Percentiles rank a stretch among this genome's conserved stretches.
phyloP scores from a whole-genome alignment of 2,113 vertebrate species.

The Cheirogaleus medius region DNA sequence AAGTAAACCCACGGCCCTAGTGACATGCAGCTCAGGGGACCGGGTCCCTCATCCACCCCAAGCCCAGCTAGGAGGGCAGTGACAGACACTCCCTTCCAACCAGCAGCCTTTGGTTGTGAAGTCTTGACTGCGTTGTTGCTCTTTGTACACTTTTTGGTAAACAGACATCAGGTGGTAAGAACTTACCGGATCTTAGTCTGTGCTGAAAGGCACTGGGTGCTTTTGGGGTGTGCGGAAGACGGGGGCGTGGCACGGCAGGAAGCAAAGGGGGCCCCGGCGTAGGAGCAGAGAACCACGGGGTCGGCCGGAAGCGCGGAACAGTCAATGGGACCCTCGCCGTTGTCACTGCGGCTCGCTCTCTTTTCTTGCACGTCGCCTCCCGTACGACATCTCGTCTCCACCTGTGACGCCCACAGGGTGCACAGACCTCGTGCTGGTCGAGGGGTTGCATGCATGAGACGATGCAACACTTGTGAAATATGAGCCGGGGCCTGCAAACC shows the following conservation, averaged over 20 bases:
- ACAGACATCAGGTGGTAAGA: neutral
- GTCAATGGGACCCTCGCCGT: fast-evolving
- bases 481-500: neutral
- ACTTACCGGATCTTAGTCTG: fast-evolving
- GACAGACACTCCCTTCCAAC: neutral
- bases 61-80: neutral
- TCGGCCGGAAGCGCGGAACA: fast-evolving
- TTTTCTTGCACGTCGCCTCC: fast-evolving
- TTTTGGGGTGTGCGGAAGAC: no score
- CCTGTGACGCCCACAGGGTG: fast-evolving
- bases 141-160: neutral
- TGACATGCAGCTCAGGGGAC: fast-evolving
- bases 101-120: neutral
- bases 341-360: fast-evolving
- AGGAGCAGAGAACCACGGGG: fast-evolving
- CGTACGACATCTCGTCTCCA: no score
- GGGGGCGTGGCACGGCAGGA: fast-evolving
- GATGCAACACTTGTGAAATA: neutral
- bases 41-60: fast-evolving
- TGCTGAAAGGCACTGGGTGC: neutral
- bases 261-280: fast-evolving
- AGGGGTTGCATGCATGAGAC: no score
- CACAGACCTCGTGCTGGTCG: fast-evolving
- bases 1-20: fast-evolving
- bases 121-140: neutral